Base-by-base conservation (phyloP, 53 echinoderm and acorn worm species). In the Temnopleurus reevesii region DNA sequence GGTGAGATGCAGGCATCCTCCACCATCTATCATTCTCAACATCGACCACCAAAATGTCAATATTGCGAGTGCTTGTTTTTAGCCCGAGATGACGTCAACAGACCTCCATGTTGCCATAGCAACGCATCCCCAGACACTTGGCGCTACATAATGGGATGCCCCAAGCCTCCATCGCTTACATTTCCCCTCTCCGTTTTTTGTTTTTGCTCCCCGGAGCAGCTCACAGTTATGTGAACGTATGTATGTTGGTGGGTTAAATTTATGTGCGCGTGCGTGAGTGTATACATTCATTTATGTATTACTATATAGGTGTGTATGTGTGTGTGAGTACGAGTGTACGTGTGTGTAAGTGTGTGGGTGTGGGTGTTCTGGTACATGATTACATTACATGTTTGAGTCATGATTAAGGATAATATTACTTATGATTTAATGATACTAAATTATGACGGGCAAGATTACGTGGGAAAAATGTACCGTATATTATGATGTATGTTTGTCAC, bases 91-190 rank as follows among this genome's bases (percentile, higher is more conserved):
- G 88, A 87, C 88, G 88, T 87, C 88, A 87, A 87, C 66, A 23
- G 66, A 46, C 36, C 71, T 28, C 66, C 71, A 8, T 24, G 66
- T 64, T 49, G 53, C 45, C 88, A 66, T 87, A 87, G 88, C 88
- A 87, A 87, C 88, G 88, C 88, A 87, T 87, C 88, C 71, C 88
- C 35, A 46, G 88, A 64, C 66, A 66, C 65, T 87, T 66, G 49
- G 51, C 49, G 65, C 88, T 65, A 66, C 46, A 87, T 87, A 66
- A 66, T 66, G 71, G 88, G 88, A 87, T 64, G 71, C 24, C 31
- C 49, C 41, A 71, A 71, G 71, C 71, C 41, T 29, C 55, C n/a
- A 12, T 71, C 71, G 46, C 66, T 12, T 6, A n/a, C 33, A 29
- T 83, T 25, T n/a, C 46, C 58, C 61, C 86, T 5, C 13, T 46